phyloP scores from a whole-genome alignment of 2,888 invertebrate species.

The Tetanocera ferruginea region DNA sequence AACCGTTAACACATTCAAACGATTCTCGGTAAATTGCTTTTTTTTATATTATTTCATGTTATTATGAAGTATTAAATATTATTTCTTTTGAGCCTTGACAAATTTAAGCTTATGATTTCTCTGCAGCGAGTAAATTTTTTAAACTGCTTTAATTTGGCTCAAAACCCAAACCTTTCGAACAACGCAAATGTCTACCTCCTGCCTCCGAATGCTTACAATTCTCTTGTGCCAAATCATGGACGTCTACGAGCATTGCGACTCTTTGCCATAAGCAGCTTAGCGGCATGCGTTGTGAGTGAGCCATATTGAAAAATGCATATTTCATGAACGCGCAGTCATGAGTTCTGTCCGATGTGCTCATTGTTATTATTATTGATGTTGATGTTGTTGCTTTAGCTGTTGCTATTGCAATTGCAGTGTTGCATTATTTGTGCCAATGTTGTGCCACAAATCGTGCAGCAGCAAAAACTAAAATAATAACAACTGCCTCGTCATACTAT shows the following conservation, averaged over 20 bases:
- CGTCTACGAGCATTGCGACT: not conserved
- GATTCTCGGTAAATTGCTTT: too few species aligned
- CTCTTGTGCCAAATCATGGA: not conserved
- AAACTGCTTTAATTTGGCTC: not conserved
- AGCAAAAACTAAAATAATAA: not conserved
- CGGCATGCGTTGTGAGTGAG: conserved; percentile 1
- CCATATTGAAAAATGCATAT: conserved; percentile 10
- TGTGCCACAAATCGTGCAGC: not conserved
- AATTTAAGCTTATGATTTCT: too few species aligned
- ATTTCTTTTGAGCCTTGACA: too few species aligned
- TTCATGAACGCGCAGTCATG: not conserved
- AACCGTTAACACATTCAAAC: too few species aligned
- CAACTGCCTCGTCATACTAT: not conserved
- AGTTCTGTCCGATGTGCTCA: not conserved
- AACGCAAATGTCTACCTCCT: not conserved
- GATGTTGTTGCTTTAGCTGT: not conserved
- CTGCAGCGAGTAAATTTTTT: too few species aligned
- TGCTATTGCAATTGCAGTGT: not conserved
- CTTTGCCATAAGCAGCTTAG: not conserved
- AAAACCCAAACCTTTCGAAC: not conserved
- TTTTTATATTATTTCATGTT: too few species aligned
- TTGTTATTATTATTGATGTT: not conserved
- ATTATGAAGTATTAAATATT: too few species aligned
- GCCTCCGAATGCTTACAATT: not conserved
- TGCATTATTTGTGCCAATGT: not conserved